A percentile compares a stretch with the other conserved stretches of the same genome.
These are phyloP conservation scores for Patella caerulea DNA, from an alignment of 2,888 invertebrate species.

Conservation along the genomic window DNA sequence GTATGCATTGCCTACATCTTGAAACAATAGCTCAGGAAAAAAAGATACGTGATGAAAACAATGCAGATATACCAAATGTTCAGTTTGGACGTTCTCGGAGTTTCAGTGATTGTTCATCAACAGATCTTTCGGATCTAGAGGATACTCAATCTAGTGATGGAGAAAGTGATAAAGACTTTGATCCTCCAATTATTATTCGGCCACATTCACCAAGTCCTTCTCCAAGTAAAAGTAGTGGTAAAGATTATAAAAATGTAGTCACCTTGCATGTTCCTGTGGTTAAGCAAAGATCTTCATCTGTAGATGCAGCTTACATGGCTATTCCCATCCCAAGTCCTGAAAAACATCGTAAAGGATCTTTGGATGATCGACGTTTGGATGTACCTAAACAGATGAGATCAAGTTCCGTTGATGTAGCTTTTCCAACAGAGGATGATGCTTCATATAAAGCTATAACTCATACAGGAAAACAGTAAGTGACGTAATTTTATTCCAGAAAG, in stretches of 20 bases:
- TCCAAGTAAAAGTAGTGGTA: conserved; percentile 18
- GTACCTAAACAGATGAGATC: conserved; percentile 59
- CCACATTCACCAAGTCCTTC: conserved; percentile 12
- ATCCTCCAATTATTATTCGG: conserved; percentile 15
- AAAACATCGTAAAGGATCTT: conserved; percentile 47
- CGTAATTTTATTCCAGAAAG: neutral
- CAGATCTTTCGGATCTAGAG: conserved; percentile 15
- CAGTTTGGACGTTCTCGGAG: conserved; percentile 19
- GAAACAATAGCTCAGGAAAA: conserved; percentile 52
- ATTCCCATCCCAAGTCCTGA: conserved; percentile 25
- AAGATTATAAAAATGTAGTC: conserved; percentile 52
- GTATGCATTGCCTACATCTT: conserved; percentile 66
- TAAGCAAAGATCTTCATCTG: conserved; percentile 62
- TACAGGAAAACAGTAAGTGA: neutral
- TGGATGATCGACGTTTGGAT: conserved; percentile 52
- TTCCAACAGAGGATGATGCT: conserved; percentile 56
- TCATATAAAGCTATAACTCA: conserved; percentile 52
- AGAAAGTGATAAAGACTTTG: conserved; percentile 25
- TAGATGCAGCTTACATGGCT: conserved; percentile 58
- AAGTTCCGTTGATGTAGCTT: conserved; percentile 62
- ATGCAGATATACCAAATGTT: conserved; percentile 32
- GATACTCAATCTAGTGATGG: conserved; percentile 37
- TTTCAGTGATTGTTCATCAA: conserved; percentile 19
- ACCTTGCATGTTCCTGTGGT: conserved; percentile 62
- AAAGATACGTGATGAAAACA: conserved; percentile 24